These are phyloP conservation scores for Crenuchus spilurus DNA, from an alignment of 2,797 vertebrate genomes.

Conservation along the genomic window DNA sequence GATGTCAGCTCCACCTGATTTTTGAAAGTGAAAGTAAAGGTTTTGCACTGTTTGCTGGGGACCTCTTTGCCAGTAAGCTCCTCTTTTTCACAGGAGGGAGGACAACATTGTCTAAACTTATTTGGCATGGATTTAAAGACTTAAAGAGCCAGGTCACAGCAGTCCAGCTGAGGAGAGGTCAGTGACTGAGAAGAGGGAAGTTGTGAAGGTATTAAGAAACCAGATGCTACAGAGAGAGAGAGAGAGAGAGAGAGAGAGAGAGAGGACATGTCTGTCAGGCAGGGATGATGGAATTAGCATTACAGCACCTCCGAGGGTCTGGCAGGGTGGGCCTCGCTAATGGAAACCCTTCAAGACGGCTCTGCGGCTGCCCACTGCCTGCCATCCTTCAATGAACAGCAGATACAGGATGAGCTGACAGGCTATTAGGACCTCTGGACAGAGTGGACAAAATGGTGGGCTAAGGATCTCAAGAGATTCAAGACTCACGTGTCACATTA, in stretches of 20 bases:
- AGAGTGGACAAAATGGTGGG: conserved; percentile 17
- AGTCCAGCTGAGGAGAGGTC: not conserved
- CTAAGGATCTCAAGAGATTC: not conserved
- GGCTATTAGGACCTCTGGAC: conserved; percentile 59
- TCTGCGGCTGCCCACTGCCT: conserved; percentile 50
- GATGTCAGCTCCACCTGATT: no score
- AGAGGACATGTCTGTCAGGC: conserved; percentile 42
- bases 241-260: conserved; percentile 5
- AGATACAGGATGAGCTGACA: conserved; percentile 48
- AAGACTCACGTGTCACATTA: no score
- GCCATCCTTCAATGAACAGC: conserved; percentile 45
- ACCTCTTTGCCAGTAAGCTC: no score
- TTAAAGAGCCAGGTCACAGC: no score
- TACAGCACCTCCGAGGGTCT: conserved; percentile 32
- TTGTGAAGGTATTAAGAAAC: not conserved
- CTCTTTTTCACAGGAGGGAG: no score
- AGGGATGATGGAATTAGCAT: conserved; percentile 46
- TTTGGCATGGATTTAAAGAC: no score
- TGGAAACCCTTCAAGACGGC: conserved; percentile 57
- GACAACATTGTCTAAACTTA: no score
- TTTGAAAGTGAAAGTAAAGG: no score
- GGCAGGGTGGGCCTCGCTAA: conserved; percentile 39
- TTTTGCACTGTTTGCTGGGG: no score
- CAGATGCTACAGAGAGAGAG: not conserved
- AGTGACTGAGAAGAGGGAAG: not conserved